Evolutionary conservation across 2,888 invertebrate species (phyloP), one percentile per base, ranked within the genome.

Genomic region (Tortricodes alternella): DNA sequence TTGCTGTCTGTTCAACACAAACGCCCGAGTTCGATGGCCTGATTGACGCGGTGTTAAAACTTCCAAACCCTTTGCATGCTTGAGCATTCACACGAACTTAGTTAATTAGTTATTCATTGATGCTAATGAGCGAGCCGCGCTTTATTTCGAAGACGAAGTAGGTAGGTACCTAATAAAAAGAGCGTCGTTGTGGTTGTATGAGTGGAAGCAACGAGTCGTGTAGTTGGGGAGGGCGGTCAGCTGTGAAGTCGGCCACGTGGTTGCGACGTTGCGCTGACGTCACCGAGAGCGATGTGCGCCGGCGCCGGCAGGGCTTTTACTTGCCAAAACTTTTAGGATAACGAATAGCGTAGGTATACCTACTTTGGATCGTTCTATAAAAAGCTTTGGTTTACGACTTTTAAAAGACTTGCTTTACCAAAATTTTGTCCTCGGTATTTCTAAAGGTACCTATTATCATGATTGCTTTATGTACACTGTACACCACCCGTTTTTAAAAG

Each of bases 221-320:
- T 46, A 38, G 27, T 29, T 21, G 24, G 44, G 52, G 43, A 51
- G 66, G 58, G 57, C 68, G 74, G 74, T 79, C 80, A 80, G 79
- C 79, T 83, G 82, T 78, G 71, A 70, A 69, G 65, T 60, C 55
- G 61, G 85, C 86, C 86, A 86, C 87, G 85, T 74, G 71, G 69
- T 64, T 58, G 71, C 59, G 57, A 55, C 56, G 65, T 60, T 55
- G 65, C 70, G 68, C 57, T 83, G 81, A 82, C 83, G 84, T 83
- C 80, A 80, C 59, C 49, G 61, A 57, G 61, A 55, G 44, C 57
- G 56, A 50, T 57, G 66, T 65, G 73, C 73, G 71, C 66, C 60
- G 60, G 67, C 67, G 63, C 68, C 65, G 64, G 16, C 32, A 21
- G 11, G 29, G 29, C 16, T 46, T 11, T 19, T 9, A 52, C 37